Base-by-base conservation (phyloP, 1,140 invertebrate species). In the Trachymyrmex cornetzi region DNA sequence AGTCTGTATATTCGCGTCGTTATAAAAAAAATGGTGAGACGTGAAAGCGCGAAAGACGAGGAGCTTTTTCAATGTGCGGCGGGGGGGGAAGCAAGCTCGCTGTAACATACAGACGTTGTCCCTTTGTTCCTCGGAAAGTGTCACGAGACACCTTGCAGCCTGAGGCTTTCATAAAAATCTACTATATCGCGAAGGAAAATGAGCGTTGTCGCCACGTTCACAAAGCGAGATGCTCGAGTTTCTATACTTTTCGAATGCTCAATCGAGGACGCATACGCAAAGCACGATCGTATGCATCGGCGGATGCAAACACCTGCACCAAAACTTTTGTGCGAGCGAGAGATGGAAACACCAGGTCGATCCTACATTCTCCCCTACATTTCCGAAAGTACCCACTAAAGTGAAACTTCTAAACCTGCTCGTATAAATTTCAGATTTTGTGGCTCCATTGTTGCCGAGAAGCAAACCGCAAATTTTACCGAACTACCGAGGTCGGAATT, bases 351-450 rank as follows among this genome's bases (percentile, higher is more conserved):
- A 34, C 27, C 69, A 50, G 55, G n/a, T 64, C 69, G 80, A 84
- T 84, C 27, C 57, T 27, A 67, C 24, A 67, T 57, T 14, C 50
- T 30, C 77, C 19, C 3, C 34, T 11, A 48, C 69, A 74, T 55
- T 30, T 48, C 24, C 48, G 67, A 61, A 79, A 77, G 77, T 80
- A 69, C 38, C 30, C 30, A 61, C 69, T 74, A 84, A 84, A 84
- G 69, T 61, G n/a, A 74, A 84, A 84, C 80, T 84, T 84, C 57
- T 75, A 84, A 84, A 84, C 69, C 69, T 75, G 24, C 55, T 75
- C 80, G 69, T 84, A 84, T 84, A 84, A 84, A 84, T 84, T 84
- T 84, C 80, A 84, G 55, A 84, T 84, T 84, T 84, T 84, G 69
- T 75, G 69, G 80, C 69, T 30, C 71, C 57, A 84, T 84, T 84